Evolutionary conservation across 2,113 vertebrate species (phyloP).

Genomic region (Thalassoma bifasciatum): DNA sequence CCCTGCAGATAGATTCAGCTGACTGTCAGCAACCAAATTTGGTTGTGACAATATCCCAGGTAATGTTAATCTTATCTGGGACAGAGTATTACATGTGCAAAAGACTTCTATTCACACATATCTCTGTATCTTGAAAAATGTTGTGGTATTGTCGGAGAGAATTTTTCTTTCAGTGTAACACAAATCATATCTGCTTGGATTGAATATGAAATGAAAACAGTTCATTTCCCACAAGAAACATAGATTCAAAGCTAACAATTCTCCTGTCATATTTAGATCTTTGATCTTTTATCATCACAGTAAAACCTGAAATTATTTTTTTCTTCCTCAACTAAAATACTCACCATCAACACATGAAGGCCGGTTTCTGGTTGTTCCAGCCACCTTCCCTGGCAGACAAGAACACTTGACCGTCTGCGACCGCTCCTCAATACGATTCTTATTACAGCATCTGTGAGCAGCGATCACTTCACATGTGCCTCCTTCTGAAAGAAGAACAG

Average conservation of each 20-base stretch:
- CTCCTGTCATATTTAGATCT: background rate
- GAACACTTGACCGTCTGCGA: conserved; percentile 89
- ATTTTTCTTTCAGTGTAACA: background rate
- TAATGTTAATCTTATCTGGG: conserved; percentile 74
- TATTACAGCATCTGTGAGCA: conserved; percentile 88
- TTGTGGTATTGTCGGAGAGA: conserved; percentile 20
- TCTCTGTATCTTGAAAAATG: conserved; percentile 48
- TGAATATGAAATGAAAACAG: conserved; percentile 21
- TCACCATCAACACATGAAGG: conserved; percentile 88
- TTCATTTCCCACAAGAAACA: conserved; percentile 10
- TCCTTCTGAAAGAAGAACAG: conserved; percentile 76
- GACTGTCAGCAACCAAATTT: conserved; percentile 47
- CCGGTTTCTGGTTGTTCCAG: conserved; percentile 86
- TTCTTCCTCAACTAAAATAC: conserved; percentile 32
- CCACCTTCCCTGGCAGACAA: conserved; percentile 87
- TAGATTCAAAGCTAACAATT: background rate
- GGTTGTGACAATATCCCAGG: conserved; percentile 65
- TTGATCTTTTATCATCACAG: background rate
- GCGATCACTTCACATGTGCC: conserved; percentile 88
- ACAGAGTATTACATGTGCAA: conserved; percentile 61
- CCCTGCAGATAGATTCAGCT: conserved; percentile 50
- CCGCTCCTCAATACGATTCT: conserved; percentile 87
- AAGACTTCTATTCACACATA: conserved; percentile 52
- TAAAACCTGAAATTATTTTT: background rate
- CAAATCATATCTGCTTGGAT: conserved; percentile 5